These are phyloP conservation scores for Luperina nickerlii DNA, from an alignment of 2,888 invertebrate species.

Conservation along the genomic window DNA sequence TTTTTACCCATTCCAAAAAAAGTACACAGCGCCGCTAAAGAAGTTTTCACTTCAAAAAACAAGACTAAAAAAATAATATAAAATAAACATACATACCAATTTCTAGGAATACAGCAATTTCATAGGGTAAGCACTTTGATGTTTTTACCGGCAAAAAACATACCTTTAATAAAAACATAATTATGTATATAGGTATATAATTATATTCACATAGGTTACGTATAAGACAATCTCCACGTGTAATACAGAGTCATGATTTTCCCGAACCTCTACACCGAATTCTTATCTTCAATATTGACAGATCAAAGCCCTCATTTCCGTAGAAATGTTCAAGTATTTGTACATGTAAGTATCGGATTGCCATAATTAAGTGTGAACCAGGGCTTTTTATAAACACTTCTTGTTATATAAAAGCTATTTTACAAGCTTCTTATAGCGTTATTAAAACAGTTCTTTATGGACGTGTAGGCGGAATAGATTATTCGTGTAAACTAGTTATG, in stretches of 20 bases:
- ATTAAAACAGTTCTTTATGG: conserved; percentile 74
- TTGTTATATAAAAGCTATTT: conserved; percentile 70
- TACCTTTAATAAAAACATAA: neutral
- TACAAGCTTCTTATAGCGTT: conserved; percentile 74
- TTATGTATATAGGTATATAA: neutral
- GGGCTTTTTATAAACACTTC: conserved; percentile 59
- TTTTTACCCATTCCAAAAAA: too few species aligned
- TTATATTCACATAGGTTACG: neutral
- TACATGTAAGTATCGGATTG: conserved; percentile 2
- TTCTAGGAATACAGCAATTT: neutral
- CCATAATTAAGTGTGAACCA: conserved; percentile 55
- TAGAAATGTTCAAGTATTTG: conserved; percentile 35
- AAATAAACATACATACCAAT: neutral
- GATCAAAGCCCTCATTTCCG: conserved; percentile 14
- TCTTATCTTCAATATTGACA: neutral
- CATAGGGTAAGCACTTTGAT: too few species aligned
- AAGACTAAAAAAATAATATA: neutral
- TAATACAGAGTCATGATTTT: neutral
- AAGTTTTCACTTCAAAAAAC: too few species aligned
- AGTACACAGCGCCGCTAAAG: too few species aligned
- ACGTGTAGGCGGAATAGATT: conserved; percentile 71
- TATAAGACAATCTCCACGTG: neutral
- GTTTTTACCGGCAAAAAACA: neutral
- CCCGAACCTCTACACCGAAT: neutral
- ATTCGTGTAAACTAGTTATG: conserved; percentile 69